Base-by-base conservation (phyloP, 2,797 vertebrate species). In the Eulemur rubriventer region DNA sequence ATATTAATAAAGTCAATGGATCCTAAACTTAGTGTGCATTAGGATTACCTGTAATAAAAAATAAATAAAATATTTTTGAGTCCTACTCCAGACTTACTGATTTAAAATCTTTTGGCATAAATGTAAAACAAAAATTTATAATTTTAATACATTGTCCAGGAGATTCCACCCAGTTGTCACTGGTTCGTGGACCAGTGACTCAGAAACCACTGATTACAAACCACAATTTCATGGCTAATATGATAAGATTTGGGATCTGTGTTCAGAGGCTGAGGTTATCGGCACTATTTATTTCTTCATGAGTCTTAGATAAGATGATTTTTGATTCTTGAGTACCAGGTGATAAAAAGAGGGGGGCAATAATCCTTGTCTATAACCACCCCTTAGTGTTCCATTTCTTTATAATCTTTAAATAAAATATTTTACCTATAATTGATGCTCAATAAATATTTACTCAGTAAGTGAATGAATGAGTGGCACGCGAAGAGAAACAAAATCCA, bases 371-470 rank as follows among this genome's bases (percentile, higher is more conserved):
- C 63, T 88, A 43, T 28, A 95, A 61, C 4, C 7, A 65, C 22
- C 22, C 0, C 10, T 35, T 65, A 20, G 7, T 46, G 24, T 38
- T 93, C 55, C 11, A 12, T 75, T 76, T 83, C 59, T 96, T 95
- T 95, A 90, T 76, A 52, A n/a, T 75, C 67, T 92, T 94, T 70
- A 61, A 97, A 89, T 94, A 35, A 93, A 92, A 16, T 57, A 73
- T 89, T 89, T 92, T 92, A 69, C 41, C 89, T 87, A 43, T 95
- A 96, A 95, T 96, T 97, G 48, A 86, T 91, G 33, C 7, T 93
- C 63, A 80, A 46, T 89, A 97, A 97, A 96, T 96, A 96, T 97
- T 97, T 98, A 96, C 88, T 96, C 73, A 91, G 79, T 96, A 95
- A 91, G 24, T 4, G 2, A 97, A 89, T 94, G 82, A 96, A 82